Conservation (phyloP, 2,888 invertebrate species). For the Harmothoe impar region DNA sequence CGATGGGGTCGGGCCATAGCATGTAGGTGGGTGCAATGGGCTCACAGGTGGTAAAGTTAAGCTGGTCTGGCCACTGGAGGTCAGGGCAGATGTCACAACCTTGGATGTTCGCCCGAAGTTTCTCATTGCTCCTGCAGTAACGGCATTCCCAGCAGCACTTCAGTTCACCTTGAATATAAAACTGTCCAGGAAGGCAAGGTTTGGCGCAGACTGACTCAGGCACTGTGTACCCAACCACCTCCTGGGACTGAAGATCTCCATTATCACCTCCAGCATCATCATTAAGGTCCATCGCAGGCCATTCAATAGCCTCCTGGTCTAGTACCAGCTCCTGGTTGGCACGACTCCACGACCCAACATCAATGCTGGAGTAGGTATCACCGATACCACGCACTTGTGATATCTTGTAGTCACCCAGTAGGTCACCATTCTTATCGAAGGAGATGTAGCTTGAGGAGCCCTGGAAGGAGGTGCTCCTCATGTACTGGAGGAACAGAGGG, state of each 20-base stretch:
- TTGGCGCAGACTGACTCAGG: slow-evolving; percentile 61
- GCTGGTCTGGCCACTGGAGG: slow-evolving; percentile 51
- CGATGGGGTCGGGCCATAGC: slow-evolving; percentile 43
- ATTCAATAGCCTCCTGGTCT: not conserved
- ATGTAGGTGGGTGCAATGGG: slow-evolving; percentile 34
- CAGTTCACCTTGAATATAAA: slow-evolving; percentile 45
- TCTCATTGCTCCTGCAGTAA: slow-evolving; percentile 40
- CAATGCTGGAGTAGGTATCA: not conserved
- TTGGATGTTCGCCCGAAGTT: not conserved
- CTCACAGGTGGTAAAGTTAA: slow-evolving; percentile 37
- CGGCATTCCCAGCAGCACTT: slow-evolving; percentile 62
- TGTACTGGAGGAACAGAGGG: not conserved
- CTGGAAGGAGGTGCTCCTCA: not conserved
- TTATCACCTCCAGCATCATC: not conserved
- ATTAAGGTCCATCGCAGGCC: not conserved
- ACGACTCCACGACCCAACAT: slow-evolving; percentile 26
- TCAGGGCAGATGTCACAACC: slow-evolving; percentile 40
- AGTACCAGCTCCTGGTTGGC: not conserved
- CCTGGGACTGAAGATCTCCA: not conserved
- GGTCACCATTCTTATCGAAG: slow-evolving; percentile 52
- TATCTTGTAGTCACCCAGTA: slow-evolving; percentile 59
- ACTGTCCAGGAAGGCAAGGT: slow-evolving; percentile 57
- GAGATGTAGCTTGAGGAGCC: not conserved
- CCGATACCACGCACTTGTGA: not conserved
- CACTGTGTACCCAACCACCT: not conserved